phyloP scores from a whole-genome alignment of 2,888 invertebrate genomes.

The Pyralis farinalis region DNA sequence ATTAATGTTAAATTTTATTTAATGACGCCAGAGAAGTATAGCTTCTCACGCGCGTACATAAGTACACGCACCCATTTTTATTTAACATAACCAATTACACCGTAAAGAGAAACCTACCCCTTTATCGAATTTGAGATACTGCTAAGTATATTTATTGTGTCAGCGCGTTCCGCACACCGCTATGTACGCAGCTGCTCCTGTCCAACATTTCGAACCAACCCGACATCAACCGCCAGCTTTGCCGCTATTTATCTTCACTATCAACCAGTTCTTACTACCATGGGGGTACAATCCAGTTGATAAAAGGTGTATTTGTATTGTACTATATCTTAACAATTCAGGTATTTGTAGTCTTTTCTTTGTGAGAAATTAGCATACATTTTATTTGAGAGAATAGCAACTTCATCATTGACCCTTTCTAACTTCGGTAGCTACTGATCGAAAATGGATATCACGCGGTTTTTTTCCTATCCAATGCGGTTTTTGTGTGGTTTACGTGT shows the following conservation, averaged over 20 bases:
- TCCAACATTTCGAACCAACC: constrained; percentile 14
- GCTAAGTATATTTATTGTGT: background rate
- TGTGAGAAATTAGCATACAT: background rate
- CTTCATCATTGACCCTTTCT: too few relatives aligned
- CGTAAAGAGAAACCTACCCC: too few relatives aligned
- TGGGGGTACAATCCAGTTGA: constrained; percentile 12
- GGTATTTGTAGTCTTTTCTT: background rate
- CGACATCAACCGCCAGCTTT: constrained; percentile 35
- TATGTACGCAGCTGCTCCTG: constrained; percentile 47
- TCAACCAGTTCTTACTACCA: constrained; percentile 24
- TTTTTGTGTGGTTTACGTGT: too few relatives aligned
- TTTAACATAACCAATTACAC: too few relatives aligned
- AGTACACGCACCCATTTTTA: too few relatives aligned
- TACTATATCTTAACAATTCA: background rate
- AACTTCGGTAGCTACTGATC: too few relatives aligned
- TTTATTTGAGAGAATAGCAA: too few relatives aligned
- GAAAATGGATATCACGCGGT: too few relatives aligned
- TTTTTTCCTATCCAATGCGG: too few relatives aligned
- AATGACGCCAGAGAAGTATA: too few relatives aligned
- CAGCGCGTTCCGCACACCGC: constrained; percentile 1
- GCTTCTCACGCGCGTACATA: too few relatives aligned
- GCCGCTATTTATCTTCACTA: constrained; percentile 21
- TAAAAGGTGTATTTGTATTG: constrained; percentile 8
- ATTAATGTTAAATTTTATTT: too few relatives aligned
- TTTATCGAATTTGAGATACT: background rate